Percentiles rank a stretch among this genome's conserved stretches.
Evolutionary conservation across 2,113 vertebrate genomes (phyloP).

Genomic region (Hippocampus zosterae): DNA sequence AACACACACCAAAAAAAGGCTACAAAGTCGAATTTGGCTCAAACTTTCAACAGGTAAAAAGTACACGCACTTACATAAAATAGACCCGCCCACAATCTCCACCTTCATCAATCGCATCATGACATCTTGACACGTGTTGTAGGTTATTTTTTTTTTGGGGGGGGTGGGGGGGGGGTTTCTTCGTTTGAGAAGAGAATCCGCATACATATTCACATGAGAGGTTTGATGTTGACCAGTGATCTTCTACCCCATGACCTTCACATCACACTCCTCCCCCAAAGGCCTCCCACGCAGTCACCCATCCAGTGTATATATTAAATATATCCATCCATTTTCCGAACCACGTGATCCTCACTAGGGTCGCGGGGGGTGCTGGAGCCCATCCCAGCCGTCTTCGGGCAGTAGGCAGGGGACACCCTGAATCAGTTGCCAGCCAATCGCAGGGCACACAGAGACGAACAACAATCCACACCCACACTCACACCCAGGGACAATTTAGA

Average conservation of each 20-base stretch:
- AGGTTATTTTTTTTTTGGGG: too few species aligned
- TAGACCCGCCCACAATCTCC: constrained; percentile 13
- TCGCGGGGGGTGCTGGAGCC: too few species aligned
- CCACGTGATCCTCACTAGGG: too few species aligned
- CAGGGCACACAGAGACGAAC: too few species aligned
- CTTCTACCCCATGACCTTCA: neutral
- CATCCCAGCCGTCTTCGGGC: too few species aligned
- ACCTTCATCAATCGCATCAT: constrained; percentile 17
- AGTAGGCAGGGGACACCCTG: too few species aligned
- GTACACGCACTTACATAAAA: neutral
- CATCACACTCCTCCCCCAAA: neutral
- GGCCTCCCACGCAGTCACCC: constrained; percentile 23
- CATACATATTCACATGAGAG: constrained; percentile 1
- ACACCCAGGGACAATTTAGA: too few species aligned
- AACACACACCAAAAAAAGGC: neutral
- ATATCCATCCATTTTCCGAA: too few species aligned
- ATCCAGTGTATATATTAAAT: constrained; percentile 7
- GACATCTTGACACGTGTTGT: neutral
- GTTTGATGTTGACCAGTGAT: constrained; percentile 23
- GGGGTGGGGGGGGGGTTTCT: neutral
- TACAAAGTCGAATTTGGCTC: neutral
- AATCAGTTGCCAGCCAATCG: too few species aligned
- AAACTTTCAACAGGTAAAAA: neutral
- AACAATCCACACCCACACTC: too few species aligned
- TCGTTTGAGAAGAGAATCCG: neutral